Conservation (phyloP, 2,113 vertebrate species). For the Probosciger aterrimus region DNA sequence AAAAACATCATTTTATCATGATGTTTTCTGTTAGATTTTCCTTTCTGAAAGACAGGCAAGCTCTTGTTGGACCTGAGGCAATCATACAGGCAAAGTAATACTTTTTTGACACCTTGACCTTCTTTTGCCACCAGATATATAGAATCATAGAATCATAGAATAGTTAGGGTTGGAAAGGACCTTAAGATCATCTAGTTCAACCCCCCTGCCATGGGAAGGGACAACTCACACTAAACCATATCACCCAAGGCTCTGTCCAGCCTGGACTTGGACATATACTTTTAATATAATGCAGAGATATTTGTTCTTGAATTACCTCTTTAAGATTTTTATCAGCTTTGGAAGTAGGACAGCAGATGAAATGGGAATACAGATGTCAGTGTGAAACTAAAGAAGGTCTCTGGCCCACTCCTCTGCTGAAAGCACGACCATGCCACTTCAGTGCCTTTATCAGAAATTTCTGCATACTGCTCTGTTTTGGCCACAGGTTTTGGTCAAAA, state of each 20-base stretch:
- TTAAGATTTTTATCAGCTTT: neutral
- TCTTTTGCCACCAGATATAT: neutral
- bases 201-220: no score
- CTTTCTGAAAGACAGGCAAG: neutral
- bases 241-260: no score
- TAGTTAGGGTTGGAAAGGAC: no score
- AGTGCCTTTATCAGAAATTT: neutral
- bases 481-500: neutral
- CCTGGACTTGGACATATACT: no score
- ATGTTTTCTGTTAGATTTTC: neutral
- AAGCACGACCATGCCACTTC: neutral
- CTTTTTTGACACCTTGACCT: neutral
- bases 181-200: no score
- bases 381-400: neutral
- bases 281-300: neutral
- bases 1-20: neutral
- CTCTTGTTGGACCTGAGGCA: neutral
- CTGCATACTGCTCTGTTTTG: neutral
- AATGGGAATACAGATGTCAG: neutral
- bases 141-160: no score
- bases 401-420: neutral
- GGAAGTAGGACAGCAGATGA: neutral
- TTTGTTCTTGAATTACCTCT: neutral
- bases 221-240: no score
- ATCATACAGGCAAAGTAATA: neutral